Base-by-base conservation (phyloP, 2,888 invertebrate genomes). In the Parapristionchus giblindavisi region DNA sequence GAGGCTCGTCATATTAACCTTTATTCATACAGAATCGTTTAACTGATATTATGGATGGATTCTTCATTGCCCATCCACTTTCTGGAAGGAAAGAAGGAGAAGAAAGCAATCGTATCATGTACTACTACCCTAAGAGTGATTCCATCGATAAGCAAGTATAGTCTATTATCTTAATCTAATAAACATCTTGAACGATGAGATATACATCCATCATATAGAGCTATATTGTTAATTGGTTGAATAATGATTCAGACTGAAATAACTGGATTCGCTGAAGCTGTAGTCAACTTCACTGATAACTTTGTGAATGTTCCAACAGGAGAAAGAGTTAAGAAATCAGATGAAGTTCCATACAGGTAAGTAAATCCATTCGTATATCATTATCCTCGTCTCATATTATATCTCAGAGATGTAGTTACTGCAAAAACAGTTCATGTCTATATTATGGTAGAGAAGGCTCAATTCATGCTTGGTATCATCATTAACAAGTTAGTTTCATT, bases 231-330 rank as follows among this genome's bases (percentile, higher is more conserved):
- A 2, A 24, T 21, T 34, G 27, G 14, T 21, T 43, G 8, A 4
- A 60, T 36, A 29, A 60, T 27, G 36, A 0, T 75, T 17, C 75
- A 87, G 85, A 93, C 96, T 85, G 94, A 93, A 89, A 93, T 94
- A 89, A 93, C 97, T 80, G 97, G 98, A 2, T 91, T 98, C 56
- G 94, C 94, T 88, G 96, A 97, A 91, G 97, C 96, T 51, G 93
- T 97, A 74, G 93, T 96, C 65, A 94, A 94, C 89, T 98, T 98
- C 90, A 93, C 96, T 83, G 92, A 93, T 27, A 83, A 83, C 51
- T 85, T 87, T 71, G 75, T 78, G 29, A 56, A 66, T 32, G 34
- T 43, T 32, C 32, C 72, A 3, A 60, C 76, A 36, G 63, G 54
- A 38, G 70, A 70, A 27, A 70, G 40, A 40, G 29, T 36, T 11